Evolutionary conservation across 1,140 invertebrate genomes (phyloP).

Genomic region (Araneus ventricosus): DNA sequence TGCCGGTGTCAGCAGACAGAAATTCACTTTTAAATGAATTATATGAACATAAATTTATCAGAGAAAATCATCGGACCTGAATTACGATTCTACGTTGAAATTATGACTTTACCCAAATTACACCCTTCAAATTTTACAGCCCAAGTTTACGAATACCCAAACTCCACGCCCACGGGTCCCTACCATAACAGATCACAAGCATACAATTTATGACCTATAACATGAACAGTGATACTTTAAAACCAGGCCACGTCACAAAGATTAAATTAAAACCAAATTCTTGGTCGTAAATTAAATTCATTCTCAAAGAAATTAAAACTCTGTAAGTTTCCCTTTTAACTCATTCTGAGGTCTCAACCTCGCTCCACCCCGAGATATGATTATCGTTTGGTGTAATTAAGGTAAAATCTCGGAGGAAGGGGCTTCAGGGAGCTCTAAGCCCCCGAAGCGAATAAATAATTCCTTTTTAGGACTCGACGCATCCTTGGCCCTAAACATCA

Average conservation of each 20-base stretch:
- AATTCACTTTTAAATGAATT: neutral
- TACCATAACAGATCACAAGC: neutral
- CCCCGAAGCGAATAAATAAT: neutral
- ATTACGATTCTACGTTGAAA: neutral
- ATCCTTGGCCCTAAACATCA: neutral
- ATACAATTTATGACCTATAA: slow-evolving; percentile 29
- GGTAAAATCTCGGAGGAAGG: neutral
- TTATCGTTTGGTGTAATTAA: slow-evolving; percentile 14
- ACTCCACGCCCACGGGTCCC: neutral
- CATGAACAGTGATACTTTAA: neutral
- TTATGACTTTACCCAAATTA: neutral
- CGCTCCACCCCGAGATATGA: neutral
- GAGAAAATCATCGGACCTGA: neutral
- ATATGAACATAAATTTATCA: neutral
- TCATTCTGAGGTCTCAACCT: neutral
- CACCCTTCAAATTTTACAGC: neutral
- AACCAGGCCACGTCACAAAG: neutral
- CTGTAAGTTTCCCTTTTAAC: neutral
- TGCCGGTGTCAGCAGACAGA: no score
- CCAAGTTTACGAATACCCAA: neutral
- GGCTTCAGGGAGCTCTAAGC: neutral
- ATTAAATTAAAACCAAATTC: neutral
- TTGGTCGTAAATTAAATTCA: slow-evolving; percentile 21
- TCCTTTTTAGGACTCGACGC: neutral
- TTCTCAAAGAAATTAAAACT: slow-evolving; percentile 23